phyloP scores from a whole-genome alignment of 64 coral and sea anemone species.

The Montipora foliosa region DNA sequence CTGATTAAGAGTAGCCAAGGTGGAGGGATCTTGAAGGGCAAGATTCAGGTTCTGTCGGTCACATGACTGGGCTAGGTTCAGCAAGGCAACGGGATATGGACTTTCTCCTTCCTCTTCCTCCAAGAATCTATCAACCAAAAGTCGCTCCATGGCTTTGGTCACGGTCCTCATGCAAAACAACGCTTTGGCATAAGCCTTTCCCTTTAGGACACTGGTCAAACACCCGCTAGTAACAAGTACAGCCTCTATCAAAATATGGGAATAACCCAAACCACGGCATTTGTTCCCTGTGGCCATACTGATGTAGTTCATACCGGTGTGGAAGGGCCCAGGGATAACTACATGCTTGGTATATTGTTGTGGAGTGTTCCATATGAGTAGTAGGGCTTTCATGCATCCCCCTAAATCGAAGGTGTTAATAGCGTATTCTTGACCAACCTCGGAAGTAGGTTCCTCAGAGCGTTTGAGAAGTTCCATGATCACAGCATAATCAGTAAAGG shows the following conservation, averaged over 20 bases:
- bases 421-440: slow-evolving; percentile 44
- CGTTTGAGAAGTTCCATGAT: slow-evolving; percentile 40
- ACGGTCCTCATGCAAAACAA: slow-evolving; percentile 49
- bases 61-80: slow-evolving; percentile 2
- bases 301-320: slow-evolving; percentile 33
- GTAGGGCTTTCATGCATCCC: slow-evolving; percentile 38
- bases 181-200: slow-evolving; percentile 35
- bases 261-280: slow-evolving; percentile 23
- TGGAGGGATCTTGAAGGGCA: neutral
- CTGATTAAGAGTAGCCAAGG: neutral
- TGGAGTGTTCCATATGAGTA: neutral
- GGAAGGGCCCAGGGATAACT: neutral
- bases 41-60: slow-evolving; percentile 39
- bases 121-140: slow-evolving; percentile 18
- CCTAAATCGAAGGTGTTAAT: slow-evolving; percentile 60
- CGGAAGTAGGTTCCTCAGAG: slow-evolving; percentile 34
- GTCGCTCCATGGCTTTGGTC: slow-evolving; percentile 10
- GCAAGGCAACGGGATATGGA: neutral
- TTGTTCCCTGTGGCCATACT: slow-evolving; percentile 33
- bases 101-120: slow-evolving; percentile 9
- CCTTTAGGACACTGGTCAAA: slow-evolving; percentile 31
- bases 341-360: neutral
- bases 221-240: slow-evolving; percentile 31
- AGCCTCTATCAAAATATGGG: slow-evolving; percentile 30
- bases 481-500: slow-evolving; percentile 27